A percentile compares a stretch with the other conserved stretches of the same genome.
These are phyloP conservation scores for Parazoanthus atlanticus DNA, from an alignment of 92 coral and sea anemone genomes.

Conservation along the genomic window DNA sequence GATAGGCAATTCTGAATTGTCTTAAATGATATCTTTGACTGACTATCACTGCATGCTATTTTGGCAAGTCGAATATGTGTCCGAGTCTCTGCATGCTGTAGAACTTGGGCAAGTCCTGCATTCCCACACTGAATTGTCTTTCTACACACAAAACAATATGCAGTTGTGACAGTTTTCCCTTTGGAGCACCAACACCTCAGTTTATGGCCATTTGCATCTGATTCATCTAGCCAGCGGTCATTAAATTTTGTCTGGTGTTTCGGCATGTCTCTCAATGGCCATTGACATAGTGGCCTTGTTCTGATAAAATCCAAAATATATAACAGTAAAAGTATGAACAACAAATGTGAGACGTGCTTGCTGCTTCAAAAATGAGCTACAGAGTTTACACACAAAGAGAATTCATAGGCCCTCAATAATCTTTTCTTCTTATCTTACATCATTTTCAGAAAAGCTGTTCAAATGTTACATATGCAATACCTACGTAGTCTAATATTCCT, in stretches of 20 bases:
- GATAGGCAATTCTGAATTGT: constrained; percentile 38
- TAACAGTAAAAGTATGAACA: background rate
- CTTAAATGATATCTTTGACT: constrained; percentile 51
- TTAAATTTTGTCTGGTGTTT: constrained; percentile 45
- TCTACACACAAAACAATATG: constrained; percentile 43
- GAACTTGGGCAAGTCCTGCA: constrained; percentile 42
- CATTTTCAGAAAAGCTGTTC: no score
- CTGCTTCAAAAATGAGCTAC: no score
- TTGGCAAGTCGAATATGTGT: constrained; percentile 27
- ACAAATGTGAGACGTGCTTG: no score
- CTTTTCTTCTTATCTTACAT: no score
- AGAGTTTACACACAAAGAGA: no score
- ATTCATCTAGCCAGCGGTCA: constrained; percentile 47
- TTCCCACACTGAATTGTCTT: constrained; percentile 52
- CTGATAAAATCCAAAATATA: constrained; percentile 12
- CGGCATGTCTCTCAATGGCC: constrained; percentile 43
- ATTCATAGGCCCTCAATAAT: no score
- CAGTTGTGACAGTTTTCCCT: constrained; percentile 39
- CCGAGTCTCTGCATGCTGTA: constrained; percentile 48
- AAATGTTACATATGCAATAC: no score
- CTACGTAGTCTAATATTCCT: no score
- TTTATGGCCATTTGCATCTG: constrained; percentile 54
- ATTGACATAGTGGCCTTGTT: background rate
- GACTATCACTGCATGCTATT: constrained; percentile 51
- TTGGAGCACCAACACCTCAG: constrained; percentile 48